Percentiles rank a stretch among this genome's conserved stretches.
These are phyloP conservation scores for Archilochus colubris DNA, from an alignment of 2,113 vertebrate genomes.

Conservation along the genomic window DNA sequence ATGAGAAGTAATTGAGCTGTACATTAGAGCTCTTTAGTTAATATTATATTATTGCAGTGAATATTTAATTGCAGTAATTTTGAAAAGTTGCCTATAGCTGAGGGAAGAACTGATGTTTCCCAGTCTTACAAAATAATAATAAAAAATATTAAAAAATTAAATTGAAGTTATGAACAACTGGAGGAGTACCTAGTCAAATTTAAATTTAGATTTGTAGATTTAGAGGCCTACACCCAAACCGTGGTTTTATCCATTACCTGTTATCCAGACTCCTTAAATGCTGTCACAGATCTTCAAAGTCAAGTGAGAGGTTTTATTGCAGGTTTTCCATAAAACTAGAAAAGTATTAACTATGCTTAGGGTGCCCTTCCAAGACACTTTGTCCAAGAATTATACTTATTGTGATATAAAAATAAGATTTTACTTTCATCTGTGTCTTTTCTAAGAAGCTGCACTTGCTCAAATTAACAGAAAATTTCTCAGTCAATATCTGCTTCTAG, in stretches of 20 bases:
- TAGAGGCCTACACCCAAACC: not conserved
- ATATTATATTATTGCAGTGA: not conserved
- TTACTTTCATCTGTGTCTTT: too few relatives aligned
- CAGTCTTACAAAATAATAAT: too few relatives aligned
- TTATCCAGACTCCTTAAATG: not conserved
- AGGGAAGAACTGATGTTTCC: not conserved
- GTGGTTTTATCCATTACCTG: not conserved
- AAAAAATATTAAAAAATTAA: not conserved
- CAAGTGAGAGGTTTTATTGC: not conserved
- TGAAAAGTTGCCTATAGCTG: not conserved
- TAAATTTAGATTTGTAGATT: not conserved
- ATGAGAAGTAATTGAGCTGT: not conserved
- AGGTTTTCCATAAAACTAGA: not conserved
- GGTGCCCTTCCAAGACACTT: not conserved
- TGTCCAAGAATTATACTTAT: not conserved
- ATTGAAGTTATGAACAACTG: not conserved
- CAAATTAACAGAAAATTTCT: too few relatives aligned
- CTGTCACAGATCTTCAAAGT: not conserved
- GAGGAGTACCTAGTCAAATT: not conserved
- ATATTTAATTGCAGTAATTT: not conserved
- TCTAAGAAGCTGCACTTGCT: too few relatives aligned
- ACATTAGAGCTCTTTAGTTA: not conserved
- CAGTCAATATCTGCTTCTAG: too few relatives aligned
- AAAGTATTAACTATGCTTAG: not conserved
- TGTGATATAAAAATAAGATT: not conserved